Evolutionary conservation across 2,888 invertebrate genomes (phyloP).

Genomic region (Myopa tessellatipennis): DNA sequence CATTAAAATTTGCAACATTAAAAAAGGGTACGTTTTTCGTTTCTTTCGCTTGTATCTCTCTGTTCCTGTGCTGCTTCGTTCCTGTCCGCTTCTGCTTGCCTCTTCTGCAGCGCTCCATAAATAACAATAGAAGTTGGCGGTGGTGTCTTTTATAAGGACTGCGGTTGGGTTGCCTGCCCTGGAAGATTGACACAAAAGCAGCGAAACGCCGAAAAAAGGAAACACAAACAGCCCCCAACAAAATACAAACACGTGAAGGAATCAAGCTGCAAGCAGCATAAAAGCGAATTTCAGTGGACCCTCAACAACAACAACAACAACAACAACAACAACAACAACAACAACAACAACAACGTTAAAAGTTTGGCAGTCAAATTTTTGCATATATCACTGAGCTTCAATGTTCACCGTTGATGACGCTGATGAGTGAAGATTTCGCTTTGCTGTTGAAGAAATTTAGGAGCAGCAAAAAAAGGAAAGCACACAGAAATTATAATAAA

Average conservation of each 20-base stretch:
- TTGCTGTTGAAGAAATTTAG: conserved; percentile 58
- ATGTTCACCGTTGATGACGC: not conserved
- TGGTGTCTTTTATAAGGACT: not conserved
- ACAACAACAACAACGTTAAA: conserved; percentile 23
- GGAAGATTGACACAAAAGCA: conserved; percentile 43
- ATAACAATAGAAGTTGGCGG: conserved; percentile 30
- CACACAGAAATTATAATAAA: not conserved
- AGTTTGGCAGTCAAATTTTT: conserved; percentile 53
- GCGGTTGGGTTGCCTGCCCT: conserved; percentile 5
- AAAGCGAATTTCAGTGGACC: conserved; percentile 11
- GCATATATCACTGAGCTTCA: conserved; percentile 50
- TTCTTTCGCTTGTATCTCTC: not conserved
- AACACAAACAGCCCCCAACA: conserved; percentile 43
- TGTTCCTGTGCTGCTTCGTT: not conserved
- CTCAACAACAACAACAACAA: conserved; percentile 1
- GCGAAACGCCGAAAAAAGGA: conserved; percentile 40
- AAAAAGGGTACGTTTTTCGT: conserved; percentile 11
- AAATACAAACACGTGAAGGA: conserved; percentile 35
- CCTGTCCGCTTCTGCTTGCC: not conserved
- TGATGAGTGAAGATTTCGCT: conserved; percentile 57
- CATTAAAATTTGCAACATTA: conserved; percentile 54
- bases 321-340: conserved; percentile 28
- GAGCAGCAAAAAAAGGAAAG: not conserved
- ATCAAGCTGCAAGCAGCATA: conserved; percentile 30
- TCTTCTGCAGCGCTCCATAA: not conserved